Base-by-base conservation (phyloP, 2,888 invertebrate species). In the Pseudanteris insignis region DNA sequence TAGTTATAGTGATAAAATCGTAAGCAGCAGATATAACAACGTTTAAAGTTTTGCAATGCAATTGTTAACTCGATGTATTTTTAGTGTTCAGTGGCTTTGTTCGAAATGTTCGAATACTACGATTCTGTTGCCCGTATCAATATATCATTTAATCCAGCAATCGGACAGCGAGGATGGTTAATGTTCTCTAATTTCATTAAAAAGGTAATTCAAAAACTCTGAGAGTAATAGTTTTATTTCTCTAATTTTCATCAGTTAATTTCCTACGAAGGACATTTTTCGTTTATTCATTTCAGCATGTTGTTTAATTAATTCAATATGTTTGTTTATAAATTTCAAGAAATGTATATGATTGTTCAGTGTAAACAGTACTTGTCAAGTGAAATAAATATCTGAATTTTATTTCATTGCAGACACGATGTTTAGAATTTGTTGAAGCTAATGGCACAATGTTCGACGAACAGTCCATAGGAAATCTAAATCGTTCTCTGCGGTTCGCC, bases 81-180 rank as follows among this genome's bases (percentile, higher is more conserved):
- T 40, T 66, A 78, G 74, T 75, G 74, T 65, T 84, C 89, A 29
- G 89, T 90, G 69, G 89, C 92, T 30, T 78, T 95, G 44, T 94
- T 92, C 78, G 94, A 95, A 78, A 94, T 94, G 91, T 85, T 94
- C 63, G 94, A 95, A 77, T 95, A 91, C 79, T 95, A 95, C 79
- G 94, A 94, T 77, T 91, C 93, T 32, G 83, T 85, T 0, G 80
- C 79, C 63, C 85, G 87, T 66, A 81, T 95, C 60, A 89, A 90
- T 76, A 88, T 95, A 64, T 88, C 89, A 21, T 88, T 87, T 40
- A 93, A 92, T 78, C 83, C 87, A 54, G 84, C 85, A 67, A 90
- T 93, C 78, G 89, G 89, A 47, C 83, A 86, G 33, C 82, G 91
- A 29, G 94, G 93, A 6, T 94, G 94, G 93, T 89, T 89, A 74